phyloP scores from a whole-genome alignment of 2,797 vertebrate species.

The Lagodon rhomboides region DNA sequence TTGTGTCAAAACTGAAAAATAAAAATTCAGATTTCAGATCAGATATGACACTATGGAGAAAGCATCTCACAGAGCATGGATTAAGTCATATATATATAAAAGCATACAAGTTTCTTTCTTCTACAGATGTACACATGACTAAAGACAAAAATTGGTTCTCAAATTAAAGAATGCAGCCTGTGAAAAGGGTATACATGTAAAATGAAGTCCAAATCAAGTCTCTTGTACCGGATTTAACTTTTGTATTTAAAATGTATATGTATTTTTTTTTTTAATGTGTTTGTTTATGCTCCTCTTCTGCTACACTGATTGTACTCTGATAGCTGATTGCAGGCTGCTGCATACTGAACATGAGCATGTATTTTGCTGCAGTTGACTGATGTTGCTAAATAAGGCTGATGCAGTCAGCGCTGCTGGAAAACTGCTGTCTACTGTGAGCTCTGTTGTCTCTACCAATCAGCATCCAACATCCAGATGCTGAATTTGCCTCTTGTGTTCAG shows the following conservation, averaged over 20 bases:
- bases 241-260: neutral
- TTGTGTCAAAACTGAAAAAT: neutral
- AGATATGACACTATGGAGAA: neutral
- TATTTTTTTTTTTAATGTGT: neutral
- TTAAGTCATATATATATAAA: neutral
- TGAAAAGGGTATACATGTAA: neutral
- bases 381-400: neutral
- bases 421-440: neutral
- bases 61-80: neutral
- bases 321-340: conserved; percentile 11
- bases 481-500: neutral
- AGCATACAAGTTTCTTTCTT: neutral
- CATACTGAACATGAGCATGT: conserved; percentile 2
- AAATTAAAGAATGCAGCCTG: neutral
- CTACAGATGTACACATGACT: neutral
- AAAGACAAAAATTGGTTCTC: too few relatives aligned
- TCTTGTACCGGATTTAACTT: neutral
- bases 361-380: conserved; percentile 8
- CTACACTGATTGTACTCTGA: conserved; percentile 1
- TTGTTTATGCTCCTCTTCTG: neutral
- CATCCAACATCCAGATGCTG: neutral
- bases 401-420: neutral
- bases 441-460: neutral
- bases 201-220: neutral
- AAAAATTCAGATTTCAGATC: neutral